Conservation (phyloP, 2,888 invertebrate genomes). For the Altica lythri region DNA sequence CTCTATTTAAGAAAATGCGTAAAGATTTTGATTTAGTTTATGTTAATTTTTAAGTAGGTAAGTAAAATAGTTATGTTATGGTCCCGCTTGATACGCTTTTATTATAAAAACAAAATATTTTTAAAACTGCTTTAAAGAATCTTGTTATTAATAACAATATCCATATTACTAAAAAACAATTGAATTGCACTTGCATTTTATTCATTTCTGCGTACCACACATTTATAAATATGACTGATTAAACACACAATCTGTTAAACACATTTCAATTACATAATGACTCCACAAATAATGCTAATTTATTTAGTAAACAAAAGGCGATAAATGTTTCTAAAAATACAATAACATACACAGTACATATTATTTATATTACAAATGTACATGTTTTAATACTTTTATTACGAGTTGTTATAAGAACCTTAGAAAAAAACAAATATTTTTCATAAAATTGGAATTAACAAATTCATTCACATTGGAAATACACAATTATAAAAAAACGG, state of each 20-base stretch:
- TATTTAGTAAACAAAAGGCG: constrained; percentile 6
- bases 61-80: too few relatives aligned
- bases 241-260: constrained; percentile 2
- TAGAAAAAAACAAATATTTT: constrained; percentile 28
- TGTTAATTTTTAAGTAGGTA: too few relatives aligned
- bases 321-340: constrained; percentile 13
- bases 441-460: not conserved
- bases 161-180: too few relatives aligned
- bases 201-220: constrained; percentile 18
- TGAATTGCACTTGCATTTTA: constrained; percentile 23
- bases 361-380: not conserved
- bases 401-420: constrained; percentile 13
- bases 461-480: not conserved
- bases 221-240: constrained; percentile 6
- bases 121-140: too few relatives aligned
- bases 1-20: too few relatives aligned
- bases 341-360: constrained; percentile 11
- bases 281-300: constrained; percentile 5
- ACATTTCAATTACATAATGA: constrained; percentile 1
- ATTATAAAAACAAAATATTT: too few relatives aligned
- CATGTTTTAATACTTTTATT: constrained; percentile 14
- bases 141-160: too few relatives aligned
- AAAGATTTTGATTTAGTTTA: too few relatives aligned
- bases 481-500: too few relatives aligned
- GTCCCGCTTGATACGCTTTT: too few relatives aligned